Conservation (phyloP, 2,888 invertebrate species). For the Gortyna flavago region DNA sequence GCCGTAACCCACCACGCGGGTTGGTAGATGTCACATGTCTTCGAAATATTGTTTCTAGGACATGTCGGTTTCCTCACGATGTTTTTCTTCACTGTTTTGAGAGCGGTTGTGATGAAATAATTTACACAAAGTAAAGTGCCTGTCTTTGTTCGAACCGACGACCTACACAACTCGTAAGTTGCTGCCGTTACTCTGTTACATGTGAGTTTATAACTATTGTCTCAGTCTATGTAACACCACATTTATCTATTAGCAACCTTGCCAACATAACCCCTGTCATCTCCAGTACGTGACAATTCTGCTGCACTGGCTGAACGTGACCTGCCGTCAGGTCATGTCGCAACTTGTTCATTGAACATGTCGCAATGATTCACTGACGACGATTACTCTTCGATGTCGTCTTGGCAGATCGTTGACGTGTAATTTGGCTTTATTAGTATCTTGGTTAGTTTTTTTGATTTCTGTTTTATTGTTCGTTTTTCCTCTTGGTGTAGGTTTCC, state of each 20-base stretch:
- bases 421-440: slow-evolving; percentile 32
- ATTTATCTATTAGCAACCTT: slow-evolving; percentile 48
- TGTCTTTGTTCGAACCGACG: not conserved
- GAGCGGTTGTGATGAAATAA: not conserved
- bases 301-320: slow-evolving; percentile 56
- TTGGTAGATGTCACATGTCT: not conserved
- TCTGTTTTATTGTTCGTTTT: slow-evolving; percentile 14
- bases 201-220: slow-evolving; percentile 1
- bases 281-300: slow-evolving; percentile 59
- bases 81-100: not conserved
- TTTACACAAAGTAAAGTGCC: not conserved
- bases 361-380: slow-evolving; percentile 48
- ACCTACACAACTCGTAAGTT: not conserved
- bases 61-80: not conserved
- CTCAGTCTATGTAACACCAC: not conserved
- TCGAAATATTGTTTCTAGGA: not conserved
- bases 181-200: not conserved
- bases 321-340: slow-evolving; percentile 44
- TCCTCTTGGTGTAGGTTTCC: not conserved
- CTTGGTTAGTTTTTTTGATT: slow-evolving; percentile 12
- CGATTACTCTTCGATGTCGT: slow-evolving; percentile 31
- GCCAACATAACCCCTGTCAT: slow-evolving; percentile 36
- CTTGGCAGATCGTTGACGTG: slow-evolving; percentile 12
- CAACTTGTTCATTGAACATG: slow-evolving; percentile 49
- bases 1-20: not conserved